Evolutionary conservation across 2,888 invertebrate genomes (phyloP), one percentile per base, ranked within the genome.

Genomic region (Cataglyphis livida): DNA sequence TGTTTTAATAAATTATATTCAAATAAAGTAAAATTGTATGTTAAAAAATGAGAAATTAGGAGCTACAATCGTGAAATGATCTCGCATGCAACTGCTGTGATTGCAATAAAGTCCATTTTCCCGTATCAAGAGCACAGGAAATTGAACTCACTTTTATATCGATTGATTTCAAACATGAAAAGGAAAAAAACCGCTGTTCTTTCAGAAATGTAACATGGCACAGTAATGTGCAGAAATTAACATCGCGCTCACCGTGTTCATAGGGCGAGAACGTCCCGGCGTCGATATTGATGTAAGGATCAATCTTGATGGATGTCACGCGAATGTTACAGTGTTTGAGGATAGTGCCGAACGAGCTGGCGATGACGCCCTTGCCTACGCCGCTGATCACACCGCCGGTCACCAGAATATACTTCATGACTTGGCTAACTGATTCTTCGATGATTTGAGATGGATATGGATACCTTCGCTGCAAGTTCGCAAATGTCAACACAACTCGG

Each of bases 331-430:
- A 98, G 92, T 98, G 98, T 95, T 99, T 99, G 54, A 99, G 95
- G 93, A 99, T 97, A 57, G 99, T 98, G 66, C 99, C 99, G 95
- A 99, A 98, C 51, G 98, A 98, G 95, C 98, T 98, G 57, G 98
- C 98, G 87, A 99, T 98, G 57, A 99, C 98, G 89, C 99, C 99
- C 96, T 99, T 99, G 54, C 99, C 99, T 81, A 99, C 98, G 70
- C 99, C 99, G 95, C 99, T 99, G 90, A 99, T 99, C 73, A 99
- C 99, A 92, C 99, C 99, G 81, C 99, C 99, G 83, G 99, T 99
- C 41, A 99, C 99, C 91, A 99, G 96, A 93, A 99, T 98, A 94
- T 99, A 99, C 95, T 99, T 99, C 99, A 99, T 98, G 44, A 32
- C 7, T 51, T 4, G 32, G 28, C 5, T 3, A 18, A 1, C 5